A percentile compares a stretch with the other conserved stretches of the same genome.
Evolutionary conservation across 2,113 vertebrate genomes (phyloP).

Genomic region (Syngnathus typhle): DNA sequence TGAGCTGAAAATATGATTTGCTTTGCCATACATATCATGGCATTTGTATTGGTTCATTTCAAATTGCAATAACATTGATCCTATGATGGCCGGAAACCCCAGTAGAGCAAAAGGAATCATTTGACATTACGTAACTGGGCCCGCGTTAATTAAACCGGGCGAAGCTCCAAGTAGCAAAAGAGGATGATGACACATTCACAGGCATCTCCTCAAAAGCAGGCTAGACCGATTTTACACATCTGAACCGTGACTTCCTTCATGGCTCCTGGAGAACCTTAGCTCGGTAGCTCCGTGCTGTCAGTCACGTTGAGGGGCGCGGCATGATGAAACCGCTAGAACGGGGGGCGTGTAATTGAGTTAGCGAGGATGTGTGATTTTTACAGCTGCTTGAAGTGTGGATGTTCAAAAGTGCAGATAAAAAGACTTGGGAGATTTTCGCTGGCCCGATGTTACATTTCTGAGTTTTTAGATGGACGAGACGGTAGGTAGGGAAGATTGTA

Average conservation of each 20-base stretch:
- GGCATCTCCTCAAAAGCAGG: background rate
- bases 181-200: background rate
- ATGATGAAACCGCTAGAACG: conserved; percentile 30
- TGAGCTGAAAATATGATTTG: conserved; percentile 4
- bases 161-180: background rate
- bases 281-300: conserved; percentile 25
- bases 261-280: conserved; percentile 24
- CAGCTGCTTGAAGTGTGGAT: conserved; percentile 24
- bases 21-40: background rate
- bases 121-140: background rate
- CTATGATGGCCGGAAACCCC: conserved; percentile 1
- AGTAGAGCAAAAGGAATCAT: conserved; percentile 1
- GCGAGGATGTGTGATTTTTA: background rate
- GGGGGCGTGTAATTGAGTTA: conserved; percentile 22
- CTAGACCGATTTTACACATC: background rate
- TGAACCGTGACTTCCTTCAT: conserved; percentile 10
- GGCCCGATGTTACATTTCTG: conserved; percentile 33
- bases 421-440: conserved; percentile 22
- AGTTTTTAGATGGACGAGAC: conserved; percentile 25
- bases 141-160: background rate
- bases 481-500: no score
- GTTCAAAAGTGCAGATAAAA: conserved; percentile 28
- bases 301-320: conserved; percentile 12
- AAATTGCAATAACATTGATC: background rate
- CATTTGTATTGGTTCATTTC: background rate